These are phyloP conservation scores for Aquatica leii DNA, from an alignment of 2,888 invertebrate species.

Conservation along the genomic window DNA sequence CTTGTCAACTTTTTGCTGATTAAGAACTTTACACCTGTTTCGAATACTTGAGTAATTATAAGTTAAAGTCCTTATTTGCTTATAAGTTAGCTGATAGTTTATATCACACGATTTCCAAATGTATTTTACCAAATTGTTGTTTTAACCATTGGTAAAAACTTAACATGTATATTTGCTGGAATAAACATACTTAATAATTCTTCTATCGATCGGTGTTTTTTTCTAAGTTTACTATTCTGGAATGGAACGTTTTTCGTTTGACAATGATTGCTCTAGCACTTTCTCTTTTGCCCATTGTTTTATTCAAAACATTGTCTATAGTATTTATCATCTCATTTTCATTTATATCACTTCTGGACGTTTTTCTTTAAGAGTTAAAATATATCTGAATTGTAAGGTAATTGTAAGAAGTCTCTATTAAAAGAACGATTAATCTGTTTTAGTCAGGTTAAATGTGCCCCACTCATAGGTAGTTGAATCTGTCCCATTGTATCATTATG, in stretches of 20 bases:
- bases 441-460: too few relatives aligned
- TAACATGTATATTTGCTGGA: constrained; percentile 6
- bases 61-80: background rate
- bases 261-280: background rate
- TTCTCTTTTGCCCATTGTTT: background rate
- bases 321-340: background rate
- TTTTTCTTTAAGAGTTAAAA: background rate
- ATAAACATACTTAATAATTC: background rate
- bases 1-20: background rate
- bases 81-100: constrained; percentile 2
- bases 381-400: too few relatives aligned
- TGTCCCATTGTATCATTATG: too few relatives aligned
- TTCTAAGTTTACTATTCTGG: background rate
- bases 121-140: constrained; percentile 8
- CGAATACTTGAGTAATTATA: background rate
- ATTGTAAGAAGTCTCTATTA: too few relatives aligned
- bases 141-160: constrained; percentile 3
- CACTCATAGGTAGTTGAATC: too few relatives aligned
- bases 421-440: too few relatives aligned
- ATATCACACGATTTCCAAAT: constrained; percentile 2
- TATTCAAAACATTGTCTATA: background rate
- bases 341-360: background rate
- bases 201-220: too few relatives aligned
- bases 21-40: background rate
- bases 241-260: background rate